Base-by-base conservation (phyloP, 2,797 vertebrate species). In the Bradypodion pumilum region DNA sequence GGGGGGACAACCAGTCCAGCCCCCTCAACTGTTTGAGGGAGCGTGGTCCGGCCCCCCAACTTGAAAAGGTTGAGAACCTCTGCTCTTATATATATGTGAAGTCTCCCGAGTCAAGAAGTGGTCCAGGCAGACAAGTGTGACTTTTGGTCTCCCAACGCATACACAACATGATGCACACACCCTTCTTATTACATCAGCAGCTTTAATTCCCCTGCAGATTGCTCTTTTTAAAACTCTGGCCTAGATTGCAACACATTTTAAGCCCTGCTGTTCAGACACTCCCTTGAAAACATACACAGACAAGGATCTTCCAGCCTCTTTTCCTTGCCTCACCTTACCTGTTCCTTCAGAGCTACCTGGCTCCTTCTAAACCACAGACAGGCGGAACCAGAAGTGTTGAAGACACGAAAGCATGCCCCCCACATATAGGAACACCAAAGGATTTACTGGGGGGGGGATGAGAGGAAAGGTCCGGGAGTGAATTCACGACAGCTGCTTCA, bases 401-500 rank as follows among this genome's bases (percentile, higher is more conserved):
- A 69, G 32, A 65, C 32, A 49, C 25, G 23, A 15, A 37, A 60
- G 37, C 63, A 49, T 46, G 60, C 40, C 0, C 23, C 37, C 40
- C n/a, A 12, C 5, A 40, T 32, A 76, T 46, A 52, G 25, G 72
- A 56, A 19, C 19, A 1, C 15, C 25, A 81, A 72, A 66, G 4
- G 46, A 1, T 69, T n/a, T 37, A 40, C 23, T n/a, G 5, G 4
- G 25, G 29, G 29, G 60, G 8, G 32, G n/a, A 7, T 13, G 7
- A 2, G 7, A 44, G 13, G 16, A 35, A 15, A 46, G 6, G 49
- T 25, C 10, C 9, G 44, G 32, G 19, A 69, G 69, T 13, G 35
- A 63, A 40, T 9, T 49, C 65, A 35, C 32, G 73, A 69, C 84
- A 85, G 84, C 78, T 85, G 84, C 74, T 79, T 69, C 63, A 8